These are phyloP conservation scores for Stegana nigrithorax DNA, from an alignment of 2,888 invertebrate species.

Conservation along the genomic window DNA sequence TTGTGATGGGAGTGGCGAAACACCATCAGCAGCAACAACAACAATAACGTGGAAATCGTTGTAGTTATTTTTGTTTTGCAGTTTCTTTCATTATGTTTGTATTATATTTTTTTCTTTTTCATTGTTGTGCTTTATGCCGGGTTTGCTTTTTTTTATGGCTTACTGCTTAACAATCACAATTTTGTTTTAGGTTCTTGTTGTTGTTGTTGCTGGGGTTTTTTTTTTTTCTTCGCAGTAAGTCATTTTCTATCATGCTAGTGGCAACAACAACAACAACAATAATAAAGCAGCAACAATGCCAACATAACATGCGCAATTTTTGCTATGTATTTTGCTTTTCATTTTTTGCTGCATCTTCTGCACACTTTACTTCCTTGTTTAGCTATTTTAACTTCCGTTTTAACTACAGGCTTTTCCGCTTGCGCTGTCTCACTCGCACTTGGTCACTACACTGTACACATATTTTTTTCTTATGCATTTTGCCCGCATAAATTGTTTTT, in stretches of 20 bases:
- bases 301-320: conserved; percentile 29
- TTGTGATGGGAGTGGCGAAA: too few relatives aligned
- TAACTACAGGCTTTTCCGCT: conserved; percentile 33
- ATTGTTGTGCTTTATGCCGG: background rate
- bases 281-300: conserved; percentile 14
- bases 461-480: background rate
- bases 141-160: background rate
- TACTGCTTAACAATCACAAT: conserved; percentile 2
- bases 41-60: background rate
- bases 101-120: background rate
- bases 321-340: too few relatives aligned
- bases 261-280: background rate
- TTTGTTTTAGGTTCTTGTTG: background rate
- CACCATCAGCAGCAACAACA: background rate
- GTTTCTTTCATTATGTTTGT: background rate
- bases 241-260: background rate
- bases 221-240: background rate
- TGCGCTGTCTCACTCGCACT: conserved; percentile 9
- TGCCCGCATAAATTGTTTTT: background rate
- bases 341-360: too few relatives aligned
- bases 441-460: background rate
- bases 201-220: background rate
- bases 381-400: conserved; percentile 48
- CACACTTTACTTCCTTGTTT: conserved; percentile 48
- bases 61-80: background rate